Percentiles rank a stretch among this genome's conserved stretches.
phyloP scores from a whole-genome alignment of 2,113 vertebrate species.

The Scomber japonicus region DNA sequence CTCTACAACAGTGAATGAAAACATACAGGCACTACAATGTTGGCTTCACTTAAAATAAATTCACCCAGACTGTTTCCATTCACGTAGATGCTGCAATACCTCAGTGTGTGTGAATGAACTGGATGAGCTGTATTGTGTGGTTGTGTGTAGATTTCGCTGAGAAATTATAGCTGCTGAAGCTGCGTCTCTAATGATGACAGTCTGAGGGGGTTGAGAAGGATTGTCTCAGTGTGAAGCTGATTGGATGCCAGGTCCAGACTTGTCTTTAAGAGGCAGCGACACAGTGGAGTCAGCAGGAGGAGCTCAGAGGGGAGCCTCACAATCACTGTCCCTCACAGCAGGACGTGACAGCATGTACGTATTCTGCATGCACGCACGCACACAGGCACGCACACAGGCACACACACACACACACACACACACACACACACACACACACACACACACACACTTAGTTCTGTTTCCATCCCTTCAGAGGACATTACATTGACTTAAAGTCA shows the following conservation, averaged over 20 bases:
- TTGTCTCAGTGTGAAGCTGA: slow-evolving; percentile 53
- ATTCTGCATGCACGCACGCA: neutral
- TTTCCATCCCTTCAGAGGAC: too few relatives aligned
- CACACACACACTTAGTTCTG: neutral
- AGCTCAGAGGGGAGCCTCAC: slow-evolving; percentile 21
- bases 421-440: neutral
- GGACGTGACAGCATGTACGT: slow-evolving; percentile 54
- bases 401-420: too few relatives aligned
- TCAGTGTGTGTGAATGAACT: neutral
- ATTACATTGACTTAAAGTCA: too few relatives aligned
- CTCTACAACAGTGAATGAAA: neutral
- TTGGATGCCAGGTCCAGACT: slow-evolving; percentile 71
- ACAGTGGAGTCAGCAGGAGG: slow-evolving; percentile 45
- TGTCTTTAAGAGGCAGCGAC: slow-evolving; percentile 40
- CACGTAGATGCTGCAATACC: neutral
- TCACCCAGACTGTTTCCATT: neutral
- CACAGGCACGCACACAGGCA: neutral
- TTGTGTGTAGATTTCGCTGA: neutral
- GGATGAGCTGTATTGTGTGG: neutral
- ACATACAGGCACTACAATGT: neutral
- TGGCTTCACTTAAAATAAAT: neutral
- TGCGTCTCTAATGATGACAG: neutral
- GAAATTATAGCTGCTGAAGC: slow-evolving; percentile 16
- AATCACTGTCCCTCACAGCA: slow-evolving; percentile 67
- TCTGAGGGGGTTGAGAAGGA: neutral